A percentile compares a stretch with the other conserved stretches of the same genome.
phyloP scores from a whole-genome alignment of 2,797 vertebrate genomes.

The Microctenopoma lineatum region DNA sequence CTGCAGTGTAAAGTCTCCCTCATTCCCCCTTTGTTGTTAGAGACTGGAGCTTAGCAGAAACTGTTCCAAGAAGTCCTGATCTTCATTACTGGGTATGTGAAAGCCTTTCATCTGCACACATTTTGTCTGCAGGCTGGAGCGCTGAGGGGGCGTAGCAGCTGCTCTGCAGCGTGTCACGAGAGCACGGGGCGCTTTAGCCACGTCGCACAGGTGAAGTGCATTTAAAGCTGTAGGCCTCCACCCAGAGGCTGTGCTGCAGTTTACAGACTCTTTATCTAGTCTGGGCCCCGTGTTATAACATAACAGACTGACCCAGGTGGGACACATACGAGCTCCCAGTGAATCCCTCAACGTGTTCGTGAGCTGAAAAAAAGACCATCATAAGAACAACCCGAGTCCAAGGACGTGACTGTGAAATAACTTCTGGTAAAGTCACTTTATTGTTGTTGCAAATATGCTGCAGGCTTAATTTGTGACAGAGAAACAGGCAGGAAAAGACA shows the following conservation, averaged over 20 bases:
- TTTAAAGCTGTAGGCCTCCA: too few relatives aligned
- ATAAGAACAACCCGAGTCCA: background rate
- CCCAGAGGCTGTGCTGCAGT: too few relatives aligned
- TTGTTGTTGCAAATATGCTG: slow-evolving; percentile 51
- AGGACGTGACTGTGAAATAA: slow-evolving; percentile 45
- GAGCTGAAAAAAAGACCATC: background rate
- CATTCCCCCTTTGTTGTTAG: slow-evolving; percentile 27
- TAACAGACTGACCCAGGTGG: too few relatives aligned
- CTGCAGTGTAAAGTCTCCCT: slow-evolving; percentile 8
- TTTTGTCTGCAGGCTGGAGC: slow-evolving; percentile 42
- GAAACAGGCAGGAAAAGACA: background rate
- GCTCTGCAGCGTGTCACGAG: background rate
- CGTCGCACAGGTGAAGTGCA: too few relatives aligned
- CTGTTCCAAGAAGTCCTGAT: slow-evolving; percentile 66
- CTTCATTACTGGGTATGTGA: slow-evolving; percentile 55
- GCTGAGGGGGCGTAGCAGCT: slow-evolving; percentile 9
- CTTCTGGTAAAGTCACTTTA: slow-evolving; percentile 54
- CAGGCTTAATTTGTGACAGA: slow-evolving; percentile 9
- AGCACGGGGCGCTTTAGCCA: slow-evolving; percentile 7
- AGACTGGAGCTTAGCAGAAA: slow-evolving; percentile 33
- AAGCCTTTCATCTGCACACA: slow-evolving; percentile 44
- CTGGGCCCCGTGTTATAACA: too few relatives aligned
- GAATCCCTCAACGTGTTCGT: too few relatives aligned
- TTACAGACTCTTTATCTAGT: too few relatives aligned
- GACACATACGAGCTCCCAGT: too few relatives aligned